Evolutionary conservation across 2,797 vertebrate genomes (phyloP), one percentile per base, ranked within the genome.

Genomic region (Coendou prehensilis): DNA sequence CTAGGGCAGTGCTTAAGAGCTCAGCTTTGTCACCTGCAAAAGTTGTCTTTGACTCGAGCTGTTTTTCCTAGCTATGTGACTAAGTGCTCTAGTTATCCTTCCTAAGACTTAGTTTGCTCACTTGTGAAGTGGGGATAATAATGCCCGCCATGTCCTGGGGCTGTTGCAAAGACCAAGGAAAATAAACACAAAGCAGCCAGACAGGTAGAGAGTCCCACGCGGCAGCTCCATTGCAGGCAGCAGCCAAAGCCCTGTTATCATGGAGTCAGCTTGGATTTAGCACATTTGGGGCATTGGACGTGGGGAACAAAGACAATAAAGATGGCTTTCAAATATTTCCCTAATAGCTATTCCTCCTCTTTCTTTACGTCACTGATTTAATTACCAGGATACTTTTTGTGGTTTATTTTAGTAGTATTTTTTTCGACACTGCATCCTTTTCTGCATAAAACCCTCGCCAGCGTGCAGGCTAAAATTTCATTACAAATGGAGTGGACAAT

Each of bases 191-290:
- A 41, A 81, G 37, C 8, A 0, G 56, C 30, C 41, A 5, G 17
- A 33, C 26, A 30, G 23, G 14, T 9, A 10, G 7, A 20, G 1
- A 9, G 52, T 4, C 15, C 3, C 1, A 9, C 54, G 13, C 0
- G 50, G 41, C 84, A 54, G 15, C 15, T n/a, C 63, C 52, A 15
- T 0, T 11, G 18, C 3, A 0, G 0, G 33, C 13, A 81, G 41
- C 30, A 8, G 0, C 1, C 2, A 20, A 6, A 30, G 26, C 47
- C 30, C 2, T 1, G 13, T 67, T 83, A 28, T 2, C 20, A 22
- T 22, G n/a, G 15, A 14, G n/a, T 37, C 41, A 26, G 15, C 86
- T 78, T 67, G 14, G 10, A 18, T 23, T 5, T 85, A 15, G 13
- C 20, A 63, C 71, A 13, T 23, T 52, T 1, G 14, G n/a, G 13